A percentile compares a stretch with the other conserved stretches of the same genome.
These are phyloP conservation scores for Keiferia lycopersicella DNA, from an alignment of 2,888 invertebrate genomes.

Conservation along the genomic window DNA sequence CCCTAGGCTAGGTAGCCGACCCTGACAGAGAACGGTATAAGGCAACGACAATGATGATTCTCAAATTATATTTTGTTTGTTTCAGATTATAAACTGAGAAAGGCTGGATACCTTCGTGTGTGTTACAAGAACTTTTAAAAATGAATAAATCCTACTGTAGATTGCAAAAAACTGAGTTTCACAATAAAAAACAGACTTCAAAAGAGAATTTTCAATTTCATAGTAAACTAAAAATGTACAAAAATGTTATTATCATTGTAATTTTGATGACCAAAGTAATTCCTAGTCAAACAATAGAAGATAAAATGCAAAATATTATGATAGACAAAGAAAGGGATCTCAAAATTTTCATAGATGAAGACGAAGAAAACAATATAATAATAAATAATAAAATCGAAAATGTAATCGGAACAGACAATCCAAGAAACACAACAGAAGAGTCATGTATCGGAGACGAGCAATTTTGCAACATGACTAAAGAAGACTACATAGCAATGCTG, in stretches of 20 bases:
- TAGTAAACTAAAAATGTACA: constrained; percentile 1
- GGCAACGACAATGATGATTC: too few species aligned
- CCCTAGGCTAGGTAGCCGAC: too few species aligned
- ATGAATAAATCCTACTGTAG: too few species aligned
- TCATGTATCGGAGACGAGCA: constrained; percentile 64
- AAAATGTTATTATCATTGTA: constrained; percentile 24
- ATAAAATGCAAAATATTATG: neutral
- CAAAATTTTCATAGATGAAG: neutral
- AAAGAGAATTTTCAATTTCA: neutral
- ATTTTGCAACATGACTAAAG: constrained; percentile 74
- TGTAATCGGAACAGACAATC: neutral
- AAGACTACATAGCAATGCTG: constrained; percentile 83
- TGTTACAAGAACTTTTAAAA: too few species aligned
- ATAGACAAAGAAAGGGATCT: neutral
- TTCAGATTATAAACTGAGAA: too few species aligned
- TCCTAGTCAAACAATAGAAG: constrained; percentile 1
- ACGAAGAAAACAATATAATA: neutral
- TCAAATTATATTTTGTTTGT: too few species aligned
- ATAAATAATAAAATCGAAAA: neutral
- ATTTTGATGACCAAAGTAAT: constrained; percentile 26
- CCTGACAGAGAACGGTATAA: too few species aligned
- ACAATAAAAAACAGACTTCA: neutral
- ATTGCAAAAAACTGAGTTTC: neutral
- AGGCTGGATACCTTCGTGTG: too few species aligned
- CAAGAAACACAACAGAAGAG: constrained; percentile 26